phyloP scores from a whole-genome alignment of 2,113 vertebrate species.

The Nesospiza acunhae region DNA sequence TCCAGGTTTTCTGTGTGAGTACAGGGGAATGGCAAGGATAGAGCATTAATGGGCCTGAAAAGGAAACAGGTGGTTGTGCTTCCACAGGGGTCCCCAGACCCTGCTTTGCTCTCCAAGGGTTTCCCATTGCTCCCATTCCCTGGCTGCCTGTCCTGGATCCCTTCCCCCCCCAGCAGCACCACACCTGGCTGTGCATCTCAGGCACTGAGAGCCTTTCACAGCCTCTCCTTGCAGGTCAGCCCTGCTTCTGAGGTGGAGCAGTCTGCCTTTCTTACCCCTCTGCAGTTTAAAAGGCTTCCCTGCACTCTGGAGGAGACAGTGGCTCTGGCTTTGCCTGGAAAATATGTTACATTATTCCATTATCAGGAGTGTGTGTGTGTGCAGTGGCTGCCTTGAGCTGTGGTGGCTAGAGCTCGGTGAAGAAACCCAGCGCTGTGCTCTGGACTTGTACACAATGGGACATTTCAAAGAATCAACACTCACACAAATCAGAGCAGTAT shows the following conservation, averaged over 20 bases:
- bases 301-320: neutral
- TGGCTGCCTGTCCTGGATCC: neutral
- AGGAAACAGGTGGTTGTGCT: neutral
- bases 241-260: neutral
- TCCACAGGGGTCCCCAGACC: neutral
- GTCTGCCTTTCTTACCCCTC: neutral
- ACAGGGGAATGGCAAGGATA: neutral
- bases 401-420: neutral
- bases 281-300: neutral
- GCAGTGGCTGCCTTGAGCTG: neutral
- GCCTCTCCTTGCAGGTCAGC: neutral
- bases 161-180: neutral
- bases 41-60: neutral
- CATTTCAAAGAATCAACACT: slow-evolving; percentile 31
- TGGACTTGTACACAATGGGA: neutral
- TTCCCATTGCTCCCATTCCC: neutral
- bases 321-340: neutral
- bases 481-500: slow-evolving; percentile 35
- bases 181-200: neutral
- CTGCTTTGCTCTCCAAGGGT: neutral
- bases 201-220: neutral
- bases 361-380: neutral
- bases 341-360: neutral
- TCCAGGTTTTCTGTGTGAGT: neutral
- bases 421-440: neutral